Percentiles rank a stretch among this genome's conserved stretches.
Conservation (phyloP, 2,888 invertebrate genomes). For the Hirtodrosophila histrioides region DNA sequence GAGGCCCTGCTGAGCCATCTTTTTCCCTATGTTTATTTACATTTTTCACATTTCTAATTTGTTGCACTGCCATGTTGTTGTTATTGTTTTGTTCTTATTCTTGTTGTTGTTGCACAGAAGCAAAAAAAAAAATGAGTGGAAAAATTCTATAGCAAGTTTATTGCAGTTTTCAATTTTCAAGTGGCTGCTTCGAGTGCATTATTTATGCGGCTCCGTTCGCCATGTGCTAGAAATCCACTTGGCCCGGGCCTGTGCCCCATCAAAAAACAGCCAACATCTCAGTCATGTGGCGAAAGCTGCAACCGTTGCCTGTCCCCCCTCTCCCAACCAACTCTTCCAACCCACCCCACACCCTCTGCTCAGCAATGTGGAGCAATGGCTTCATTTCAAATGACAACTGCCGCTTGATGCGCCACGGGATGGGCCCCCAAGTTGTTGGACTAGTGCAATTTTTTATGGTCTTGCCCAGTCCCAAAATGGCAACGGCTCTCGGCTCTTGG, state of each 20-base stretch:
- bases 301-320: not conserved
- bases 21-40: conserved; percentile 55
- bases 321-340: too few relatives aligned
- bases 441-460: conserved; percentile 58
- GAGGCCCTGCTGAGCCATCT: conserved; percentile 45
- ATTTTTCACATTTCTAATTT: conserved; percentile 60
- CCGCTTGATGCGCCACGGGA: conserved; percentile 68
- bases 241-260: conserved; percentile 32
- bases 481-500: conserved; percentile 35
- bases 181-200: conserved; percentile 66
- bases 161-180: conserved; percentile 67
- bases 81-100: conserved; percentile 24
- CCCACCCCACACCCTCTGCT: conserved; percentile 5
- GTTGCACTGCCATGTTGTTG: conserved; percentile 24
- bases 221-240: conserved; percentile 74
- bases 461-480: conserved; percentile 56
- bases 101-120: conserved; percentile 16
- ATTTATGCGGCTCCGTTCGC: conserved; percentile 70
- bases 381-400: conserved; percentile 76
- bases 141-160: conserved; percentile 51
- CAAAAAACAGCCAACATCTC: conserved; percentile 43
- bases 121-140: not conserved
- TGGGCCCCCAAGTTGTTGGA: conserved; percentile 47
- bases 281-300: conserved; percentile 63
- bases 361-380: conserved; percentile 70